Percentiles rank a stretch among this genome's conserved stretches.
Conservation (phyloP, 2,888 invertebrate species). For the Yponomeuta cagnagella region DNA sequence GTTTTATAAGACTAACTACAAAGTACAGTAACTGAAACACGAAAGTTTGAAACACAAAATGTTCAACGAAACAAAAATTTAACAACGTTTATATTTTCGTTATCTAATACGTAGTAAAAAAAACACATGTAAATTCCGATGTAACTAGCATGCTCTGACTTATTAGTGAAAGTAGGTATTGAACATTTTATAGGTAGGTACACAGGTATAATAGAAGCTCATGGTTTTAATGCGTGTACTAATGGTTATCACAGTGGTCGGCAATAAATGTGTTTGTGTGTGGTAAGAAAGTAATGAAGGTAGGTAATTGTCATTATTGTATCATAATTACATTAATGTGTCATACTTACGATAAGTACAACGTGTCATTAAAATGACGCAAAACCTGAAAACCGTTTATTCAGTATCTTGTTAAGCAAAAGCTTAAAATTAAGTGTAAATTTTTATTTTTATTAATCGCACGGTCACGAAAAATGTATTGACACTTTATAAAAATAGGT, state of each 20-base stretch:
- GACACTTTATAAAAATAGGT: too few species aligned
- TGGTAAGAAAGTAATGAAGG: neutral
- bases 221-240: constrained; percentile 10
- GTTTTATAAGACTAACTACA: constrained; percentile 11
- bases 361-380: too few species aligned
- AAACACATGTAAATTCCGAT: neutral
- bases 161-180: too few species aligned
- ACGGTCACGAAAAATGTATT: too few species aligned
- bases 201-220: constrained; percentile 7
- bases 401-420: too few species aligned
- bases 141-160: too few species aligned
- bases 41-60: neutral
- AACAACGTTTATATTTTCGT: neutral
- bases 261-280: constrained; percentile 1
- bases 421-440: too few species aligned
- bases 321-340: neutral
- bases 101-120: neutral
- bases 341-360: neutral
- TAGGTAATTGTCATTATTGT: neutral
- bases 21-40: neutral
- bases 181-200: neutral
- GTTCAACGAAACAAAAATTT: neutral
- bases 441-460: too few species aligned
- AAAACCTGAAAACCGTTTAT: too few species aligned
- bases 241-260: constrained; percentile 9